Base-by-base conservation (phyloP, 2,888 invertebrate species). In the Phaonia tiefii region DNA sequence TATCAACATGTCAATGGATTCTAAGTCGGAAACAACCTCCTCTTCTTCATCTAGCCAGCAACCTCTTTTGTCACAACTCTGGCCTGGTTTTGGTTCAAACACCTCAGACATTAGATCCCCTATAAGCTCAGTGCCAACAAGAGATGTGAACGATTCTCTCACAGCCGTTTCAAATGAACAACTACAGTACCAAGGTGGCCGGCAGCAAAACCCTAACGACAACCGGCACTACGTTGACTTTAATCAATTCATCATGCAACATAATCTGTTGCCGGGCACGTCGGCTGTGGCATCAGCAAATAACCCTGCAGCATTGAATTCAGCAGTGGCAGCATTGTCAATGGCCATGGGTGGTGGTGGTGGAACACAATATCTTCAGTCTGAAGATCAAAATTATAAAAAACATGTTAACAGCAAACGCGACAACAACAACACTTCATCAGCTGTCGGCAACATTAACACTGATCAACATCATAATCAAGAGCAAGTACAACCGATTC, bases 181-280 rank as follows among this genome's bases (percentile, higher is more conserved):
- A 26, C 74, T 72, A 7, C 49, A 51, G 25, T 58, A 65, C 20
- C 22, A n/a, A 15, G 46, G 63, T 22, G 31, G 31, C 3, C 4
- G 3, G 8, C 31, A 31, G 31, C 31, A 31, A 31, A 22, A 46
- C 39, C 26, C 49, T 20, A 78, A 67, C 67, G 84, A 82, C 76
- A 89, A 89, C 80, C 88, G 88, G 80, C 88, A 90, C 82, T 90
- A 90, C 83, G 89, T 90, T n/a, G 87, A 89, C 76, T 90, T 90
- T 72, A 90, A 90, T 85, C 90, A 90, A 80, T 90, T 90, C 79
- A 88, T 90, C 42, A 86, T 89, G 84, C 90, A 90, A 84, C 90
- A 90, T 84, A 90, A 91, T 84, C 81, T 89, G 17, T 77, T 84
- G 17, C 83, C 84, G 20, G 80, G 83, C 8, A 1, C 51, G 10